A percentile compares a stretch with the other conserved stretches of the same genome.
phyloP scores from a whole-genome alignment of 2,797 vertebrate species.

The Rhabdomys pumilio region DNA sequence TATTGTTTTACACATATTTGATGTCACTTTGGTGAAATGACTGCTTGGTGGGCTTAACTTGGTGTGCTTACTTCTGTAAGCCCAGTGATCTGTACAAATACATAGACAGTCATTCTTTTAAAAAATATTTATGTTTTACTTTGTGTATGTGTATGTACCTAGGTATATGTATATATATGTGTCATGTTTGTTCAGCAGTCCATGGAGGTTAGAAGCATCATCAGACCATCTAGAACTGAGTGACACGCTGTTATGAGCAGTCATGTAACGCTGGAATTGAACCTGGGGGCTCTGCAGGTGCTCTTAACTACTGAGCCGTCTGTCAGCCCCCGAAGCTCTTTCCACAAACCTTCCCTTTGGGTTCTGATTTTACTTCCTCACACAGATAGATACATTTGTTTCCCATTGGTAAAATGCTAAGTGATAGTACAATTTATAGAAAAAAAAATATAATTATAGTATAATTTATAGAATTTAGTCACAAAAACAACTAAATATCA shows the following conservation, averaged over 20 bases:
- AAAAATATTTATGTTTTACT: neutral
- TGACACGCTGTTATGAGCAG: neutral
- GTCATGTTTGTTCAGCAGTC: neutral
- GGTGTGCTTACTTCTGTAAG: neutral
- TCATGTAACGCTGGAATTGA: neutral
- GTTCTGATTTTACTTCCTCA: conserved; percentile 49
- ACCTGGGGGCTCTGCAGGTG: neutral
- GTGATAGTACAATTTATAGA: neutral
- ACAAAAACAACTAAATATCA: neutral
- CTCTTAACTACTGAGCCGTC: too few relatives aligned
- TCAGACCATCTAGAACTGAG: neutral
- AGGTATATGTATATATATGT: too few relatives aligned
- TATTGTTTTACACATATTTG: neutral
- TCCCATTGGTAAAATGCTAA: conserved; percentile 53
- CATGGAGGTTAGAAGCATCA: neutral
- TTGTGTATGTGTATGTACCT: neutral
- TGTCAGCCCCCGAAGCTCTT: neutral
- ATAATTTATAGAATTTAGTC: neutral
- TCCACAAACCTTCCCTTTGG: conserved; percentile 39
- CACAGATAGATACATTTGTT: neutral
- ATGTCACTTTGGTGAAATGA: neutral
- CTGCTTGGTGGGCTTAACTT: neutral
- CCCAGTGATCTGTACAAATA: neutral
- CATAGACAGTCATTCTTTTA: neutral
- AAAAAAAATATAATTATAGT: too few relatives aligned